Percentiles rank a stretch among this genome's conserved stretches.
phyloP scores from a whole-genome alignment of 2,888 invertebrate species.

The Plagiodera versicolora region DNA sequence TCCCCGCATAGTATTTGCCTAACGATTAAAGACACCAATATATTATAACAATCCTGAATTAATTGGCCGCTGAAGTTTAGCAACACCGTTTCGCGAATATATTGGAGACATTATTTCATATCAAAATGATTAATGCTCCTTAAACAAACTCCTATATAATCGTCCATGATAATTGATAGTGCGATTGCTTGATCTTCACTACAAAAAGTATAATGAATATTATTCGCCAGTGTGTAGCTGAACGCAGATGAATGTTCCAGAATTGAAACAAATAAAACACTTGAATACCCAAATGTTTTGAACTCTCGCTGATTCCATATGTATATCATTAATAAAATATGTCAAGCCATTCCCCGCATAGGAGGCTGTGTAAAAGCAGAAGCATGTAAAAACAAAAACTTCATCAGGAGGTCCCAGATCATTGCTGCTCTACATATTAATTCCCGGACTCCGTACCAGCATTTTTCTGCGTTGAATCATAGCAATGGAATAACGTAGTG shows the following conservation, averaged over 20 bases:
- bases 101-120: neutral
- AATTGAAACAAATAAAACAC: neutral
- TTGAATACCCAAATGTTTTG: conserved; percentile 5
- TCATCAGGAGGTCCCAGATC: conserved; percentile 14
- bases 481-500: too few relatives aligned
- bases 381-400: conserved; percentile 21
- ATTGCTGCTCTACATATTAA: conserved; percentile 14
- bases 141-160: too few relatives aligned
- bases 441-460: neutral
- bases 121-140: neutral
- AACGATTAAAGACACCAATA: neutral
- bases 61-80: neutral
- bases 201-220: too few relatives aligned
- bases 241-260: neutral
- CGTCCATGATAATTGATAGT: too few relatives aligned
- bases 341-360: conserved; percentile 10
- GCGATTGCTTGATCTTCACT: too few relatives aligned
- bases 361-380: conserved; percentile 16
- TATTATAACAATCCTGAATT: neutral
- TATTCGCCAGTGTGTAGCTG: too few relatives aligned
- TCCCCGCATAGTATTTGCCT: neutral
- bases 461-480: neutral
- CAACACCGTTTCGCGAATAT: neutral
- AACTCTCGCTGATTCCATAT: conserved; percentile 17
- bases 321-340: conserved; percentile 20